Base-by-base conservation (phyloP, 2,797 vertebrate species). In the Phataginus tricuspis region DNA sequence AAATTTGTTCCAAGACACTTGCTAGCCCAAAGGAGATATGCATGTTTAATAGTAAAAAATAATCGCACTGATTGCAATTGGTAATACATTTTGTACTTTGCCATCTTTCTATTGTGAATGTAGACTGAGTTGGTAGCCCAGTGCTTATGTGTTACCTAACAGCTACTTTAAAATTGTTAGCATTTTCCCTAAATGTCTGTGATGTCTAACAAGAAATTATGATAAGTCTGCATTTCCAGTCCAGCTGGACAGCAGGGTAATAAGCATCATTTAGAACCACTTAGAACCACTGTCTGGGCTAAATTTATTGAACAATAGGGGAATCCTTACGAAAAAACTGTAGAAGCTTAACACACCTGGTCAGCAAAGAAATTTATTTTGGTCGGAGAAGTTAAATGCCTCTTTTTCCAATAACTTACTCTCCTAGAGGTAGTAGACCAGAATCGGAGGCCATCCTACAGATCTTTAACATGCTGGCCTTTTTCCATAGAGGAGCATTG, bases 331-430 rank as follows among this genome's bases (percentile, higher is more conserved):
- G 64, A 94, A 86, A 57, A 86, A 95, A 82, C 63, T 39, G 16
- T 83, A 75, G 29, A 95, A 66, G 25, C 53, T 92, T 91, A 92
- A 92, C 25, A 53, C 42, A 86, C 93, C 42, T 95, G 49, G 64
- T 97, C 64, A 89, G 31, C 13, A 90, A 93, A 90, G 37, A 90
- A 71, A 86, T n/a, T 90, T 77, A 29, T 74, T 94, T 92, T 93
- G 85, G 10, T 31, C 72, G 27, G 59, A 96, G 42, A 94, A 83
- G 72, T 95, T 74, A 69, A 95, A 89, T 86, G 78, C 15, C n/a
- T n/a, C 15, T 91, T 83, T 89, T 91, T 74, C 51, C 14, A 83
- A 42, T 97, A 91, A 80, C 15, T 92, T 96, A 77, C 37, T 86
- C 59, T 87, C n/a, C 39, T 85, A 74, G 79, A 64, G n/a, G 18